These are phyloP conservation scores for Sesia apiformis DNA, from an alignment of 2,888 invertebrate species.

Conservation along the genomic window DNA sequence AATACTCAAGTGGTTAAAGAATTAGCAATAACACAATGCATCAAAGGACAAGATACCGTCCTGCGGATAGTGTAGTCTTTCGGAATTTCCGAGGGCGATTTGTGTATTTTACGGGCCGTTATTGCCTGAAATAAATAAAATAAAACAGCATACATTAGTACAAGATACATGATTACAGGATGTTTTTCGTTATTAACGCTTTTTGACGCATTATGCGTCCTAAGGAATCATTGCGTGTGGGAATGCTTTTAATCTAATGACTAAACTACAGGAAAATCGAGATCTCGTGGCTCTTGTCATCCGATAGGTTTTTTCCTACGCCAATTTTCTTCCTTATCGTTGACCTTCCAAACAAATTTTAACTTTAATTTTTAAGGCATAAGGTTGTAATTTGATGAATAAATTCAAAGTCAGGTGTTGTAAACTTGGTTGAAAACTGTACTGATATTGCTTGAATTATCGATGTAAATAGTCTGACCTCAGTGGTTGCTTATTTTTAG, in stretches of 20 bases:
- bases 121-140: too few species aligned
- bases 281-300: not conserved
- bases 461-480: not conserved
- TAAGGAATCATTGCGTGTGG: too few species aligned
- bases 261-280: not conserved
- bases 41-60: too few species aligned
- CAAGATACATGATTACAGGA: too few species aligned
- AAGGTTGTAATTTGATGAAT: not conserved
- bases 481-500: not conserved
- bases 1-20: too few species aligned
- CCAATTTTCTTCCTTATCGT: not conserved
- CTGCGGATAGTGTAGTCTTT: too few species aligned
- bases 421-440: not conserved
- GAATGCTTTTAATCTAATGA: not conserved
- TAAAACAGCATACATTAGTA: too few species aligned
- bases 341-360: not conserved
- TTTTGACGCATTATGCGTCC: too few species aligned
- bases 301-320: not conserved
- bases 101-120: too few species aligned
- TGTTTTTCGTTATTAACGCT: too few species aligned
- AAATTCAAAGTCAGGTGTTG: not conserved
- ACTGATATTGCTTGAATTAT: not conserved
- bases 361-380: not conserved
- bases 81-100: too few species aligned
- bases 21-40: too few species aligned